A percentile compares a stretch with the other conserved stretches of the same genome.
Evolutionary conservation across 92 coral and sea anemone species (phyloP).

Genomic region (Chrysogorgia sp.): DNA sequence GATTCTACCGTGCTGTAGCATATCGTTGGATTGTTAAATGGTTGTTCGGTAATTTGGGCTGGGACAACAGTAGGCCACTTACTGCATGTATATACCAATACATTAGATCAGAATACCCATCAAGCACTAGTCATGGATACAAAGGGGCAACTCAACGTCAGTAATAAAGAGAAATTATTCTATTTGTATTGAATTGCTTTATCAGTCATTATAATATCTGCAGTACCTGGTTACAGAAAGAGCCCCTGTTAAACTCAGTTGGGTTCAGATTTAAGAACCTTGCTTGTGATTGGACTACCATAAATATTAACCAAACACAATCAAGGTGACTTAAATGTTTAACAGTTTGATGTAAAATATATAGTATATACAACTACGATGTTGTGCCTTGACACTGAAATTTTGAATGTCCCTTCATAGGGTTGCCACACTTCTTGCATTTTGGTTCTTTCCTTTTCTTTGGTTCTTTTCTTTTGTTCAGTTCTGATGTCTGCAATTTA

Average conservation of each 20-base stretch:
- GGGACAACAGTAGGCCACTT: conserved; percentile 62
- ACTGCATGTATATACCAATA: conserved; percentile 63
- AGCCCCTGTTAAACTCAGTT: no score
- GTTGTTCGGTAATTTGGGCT: conserved; percentile 27
- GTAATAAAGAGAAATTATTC: no score
- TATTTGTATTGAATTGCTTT: no score
- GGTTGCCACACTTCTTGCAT: conserved; percentile 18
- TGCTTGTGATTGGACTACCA: no score
- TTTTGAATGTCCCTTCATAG: conserved; percentile 20
- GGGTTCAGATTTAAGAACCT: no score
- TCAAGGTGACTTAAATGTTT: no score
- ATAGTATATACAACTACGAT: no score
- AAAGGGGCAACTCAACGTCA: neutral
- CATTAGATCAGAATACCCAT: conserved; percentile 31
- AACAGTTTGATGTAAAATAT: no score
- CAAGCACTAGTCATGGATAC: neutral
- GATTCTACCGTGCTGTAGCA: conserved; percentile 22
- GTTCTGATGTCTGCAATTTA: neutral
- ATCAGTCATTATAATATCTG: no score
- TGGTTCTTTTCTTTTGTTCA: neutral
- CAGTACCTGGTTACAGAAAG: no score
- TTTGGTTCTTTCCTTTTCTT: no score
- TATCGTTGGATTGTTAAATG: conserved; percentile 26
- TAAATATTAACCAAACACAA: no score
- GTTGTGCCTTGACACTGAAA: neutral